A percentile compares a stretch with the other conserved stretches of the same genome.
phyloP scores from a whole-genome alignment of 37 sponge, comb jelly and placozoan species.

The Aplysina aerophoba region DNA sequence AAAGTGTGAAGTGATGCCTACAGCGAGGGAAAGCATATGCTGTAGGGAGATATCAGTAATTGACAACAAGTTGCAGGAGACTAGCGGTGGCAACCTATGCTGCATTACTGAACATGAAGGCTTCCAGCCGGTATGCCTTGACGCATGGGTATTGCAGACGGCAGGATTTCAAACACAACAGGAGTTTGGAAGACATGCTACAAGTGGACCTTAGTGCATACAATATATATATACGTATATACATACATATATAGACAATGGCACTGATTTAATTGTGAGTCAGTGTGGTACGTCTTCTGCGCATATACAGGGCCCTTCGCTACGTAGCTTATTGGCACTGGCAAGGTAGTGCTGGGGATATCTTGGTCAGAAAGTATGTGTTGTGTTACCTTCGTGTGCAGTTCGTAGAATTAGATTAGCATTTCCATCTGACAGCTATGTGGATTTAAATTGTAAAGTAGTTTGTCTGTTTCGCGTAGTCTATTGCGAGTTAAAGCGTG shows the following conservation, averaged over 20 bases:
- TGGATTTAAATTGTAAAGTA: neutral
- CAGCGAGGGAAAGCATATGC: slow-evolving; percentile 39
- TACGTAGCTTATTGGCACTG: slow-evolving; percentile 42
- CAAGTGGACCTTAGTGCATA: no score
- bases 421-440: slow-evolving; percentile 30
- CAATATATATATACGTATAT: no score
- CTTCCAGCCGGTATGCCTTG: slow-evolving; percentile 16
- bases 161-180: neutral
- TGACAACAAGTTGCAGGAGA: slow-evolving; percentile 3
- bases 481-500: neutral
- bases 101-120: slow-evolving; percentile 25
- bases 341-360: slow-evolving; percentile 47
- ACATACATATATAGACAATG: no score
- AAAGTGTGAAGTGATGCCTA: slow-evolving; percentile 40
- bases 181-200: neutral
- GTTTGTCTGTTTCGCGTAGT: neutral
- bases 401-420: neutral
- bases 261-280: no score
- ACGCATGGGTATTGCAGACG: slow-evolving; percentile 29
- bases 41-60: slow-evolving; percentile 31
- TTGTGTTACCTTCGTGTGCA: slow-evolving; percentile 30
- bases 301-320: neutral
- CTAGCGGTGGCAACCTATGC: neutral
- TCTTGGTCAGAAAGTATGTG: slow-evolving; percentile 18
- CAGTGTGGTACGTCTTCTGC: neutral